Evolutionary conservation across 2,888 invertebrate genomes (phyloP), one percentile per base, ranked within the genome.

Genomic region (Coremacera marginata): DNA sequence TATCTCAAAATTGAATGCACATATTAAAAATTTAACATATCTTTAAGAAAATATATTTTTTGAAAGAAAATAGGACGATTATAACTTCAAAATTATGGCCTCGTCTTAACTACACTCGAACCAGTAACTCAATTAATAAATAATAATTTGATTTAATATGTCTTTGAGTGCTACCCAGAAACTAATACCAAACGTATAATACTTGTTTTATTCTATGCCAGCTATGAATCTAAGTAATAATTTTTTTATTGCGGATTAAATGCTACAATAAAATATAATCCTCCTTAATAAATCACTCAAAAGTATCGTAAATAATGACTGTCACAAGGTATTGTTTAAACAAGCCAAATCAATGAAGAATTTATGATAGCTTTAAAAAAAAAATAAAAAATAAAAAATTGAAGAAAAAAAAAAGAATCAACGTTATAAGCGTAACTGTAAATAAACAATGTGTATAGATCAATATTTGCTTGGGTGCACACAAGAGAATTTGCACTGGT

Each of bases 231-330:
- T 9, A 14, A 49, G 51, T 25, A 22, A 16, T 67, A 68, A 14
- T 68, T 63, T 22, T n/a, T 25, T 49, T 51, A 27, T 60, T 49
- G 68, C 44, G 44, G 22, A 49, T 68, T 68, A 14, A 7, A 49
- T 68, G 49, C 51, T 1, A 51, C 51, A n/a, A 68, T 68, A 51
- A 68, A 67, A 68, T 31, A 63, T 31, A 63, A 63, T 31, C 16
- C 27, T 22, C 27, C 25, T 51, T 51, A 25, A 27, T 68, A 68
- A 68, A 68, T 68, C 68, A 68, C 68, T 68, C 68, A 68, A 68
- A 22, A 19, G 27, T 25, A 51, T 68, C 68, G 27, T 68, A 68
- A 68, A 68, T 68, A 65, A 65, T 37, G 25, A 68, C 63, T 68
- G 68, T 51, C 68, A 68, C 27, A 68, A 68, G 68, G 49, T 49